Evolutionary conservation across 2,113 vertebrate genomes (phyloP).

Genomic region (Pseudois nayaur): DNA sequence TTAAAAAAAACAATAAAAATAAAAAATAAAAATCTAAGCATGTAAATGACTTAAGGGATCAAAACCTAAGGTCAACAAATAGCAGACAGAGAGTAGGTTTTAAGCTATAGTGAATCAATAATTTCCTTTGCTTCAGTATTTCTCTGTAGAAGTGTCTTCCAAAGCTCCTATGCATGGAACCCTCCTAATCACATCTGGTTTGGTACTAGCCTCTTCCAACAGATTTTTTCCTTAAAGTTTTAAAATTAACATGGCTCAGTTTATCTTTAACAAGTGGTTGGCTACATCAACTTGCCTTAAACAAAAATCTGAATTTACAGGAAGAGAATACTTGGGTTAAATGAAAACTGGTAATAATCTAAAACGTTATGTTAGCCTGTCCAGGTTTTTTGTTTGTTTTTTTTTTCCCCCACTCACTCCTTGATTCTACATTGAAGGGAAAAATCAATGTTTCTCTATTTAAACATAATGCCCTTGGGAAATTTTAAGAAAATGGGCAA

Average conservation of each 20-base stretch:
- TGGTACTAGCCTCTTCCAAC: neutral
- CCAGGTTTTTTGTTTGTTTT: neutral
- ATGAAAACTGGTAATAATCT: neutral
- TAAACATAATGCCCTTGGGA: neutral
- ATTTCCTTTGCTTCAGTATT: neutral
- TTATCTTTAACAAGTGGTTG: neutral
- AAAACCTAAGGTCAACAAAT: neutral
- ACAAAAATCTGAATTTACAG: neutral
- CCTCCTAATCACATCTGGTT: neutral
- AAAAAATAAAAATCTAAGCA: neutral
- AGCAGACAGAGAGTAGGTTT: neutral
- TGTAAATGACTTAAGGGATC: neutral
- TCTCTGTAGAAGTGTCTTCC: neutral
- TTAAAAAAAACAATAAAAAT: neutral
- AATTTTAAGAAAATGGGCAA: neutral
- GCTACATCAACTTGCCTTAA: neutral
- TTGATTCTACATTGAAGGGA: neutral
- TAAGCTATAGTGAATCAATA: neutral
- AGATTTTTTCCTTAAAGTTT: neutral
- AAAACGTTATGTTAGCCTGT: neutral
- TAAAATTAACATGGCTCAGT: neutral
- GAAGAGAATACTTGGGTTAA: neutral
- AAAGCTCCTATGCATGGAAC: neutral
- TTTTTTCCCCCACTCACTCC: neutral
- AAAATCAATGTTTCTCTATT: neutral